Evolutionary conservation across 2,888 invertebrate genomes (phyloP), one percentile per base, ranked within the genome.

Genomic region (Conchocele bisecta): DNA sequence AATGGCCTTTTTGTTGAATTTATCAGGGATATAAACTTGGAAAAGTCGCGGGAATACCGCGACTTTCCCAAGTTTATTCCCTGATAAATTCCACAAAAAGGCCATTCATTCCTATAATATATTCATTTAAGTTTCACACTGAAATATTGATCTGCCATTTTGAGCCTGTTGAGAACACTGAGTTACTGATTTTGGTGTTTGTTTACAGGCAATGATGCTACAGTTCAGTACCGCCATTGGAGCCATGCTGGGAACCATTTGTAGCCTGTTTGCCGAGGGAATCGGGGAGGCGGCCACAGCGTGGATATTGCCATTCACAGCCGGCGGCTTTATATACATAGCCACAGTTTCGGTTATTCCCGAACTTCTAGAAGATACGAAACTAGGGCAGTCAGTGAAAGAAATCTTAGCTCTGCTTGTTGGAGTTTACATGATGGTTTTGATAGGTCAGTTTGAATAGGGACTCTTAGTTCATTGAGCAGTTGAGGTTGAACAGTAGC

Each of bases 261-360:
- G 96, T 80, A 97, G 98, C 26, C 93, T 99, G 31, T 92, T 95
- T 70, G 94, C 96, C 6, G 95, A 96, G 88, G 97, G 96, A 79
- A 88, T 91, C 20, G 92, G 89, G 5, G 87, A 86, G 7, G 86
- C 86, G 9, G 89, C 90, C 46, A 89, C 86, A 4, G 83, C 87
- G 31, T 97, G 98, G 94, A 96, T 99, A 59, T 92, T 99, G 64
- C 99, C 99, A 15, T 99, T 99, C 86, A 99, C 98, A 26, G 98
- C 98, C 44, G 98, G 98, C 13, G 93, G 99, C n/a, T 99, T 99
- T 90, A 99, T 99, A 91, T 99, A 99, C 91, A 99, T 99, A 86
- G 99, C 99, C 22, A 97, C 99, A 20, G 99, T 99, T 0, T 98
- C 98, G 13, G 98, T 99, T 24, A 96, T 99, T 89, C 99, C 99